Evolutionary conservation across 2,113 vertebrate species (phyloP), one percentile per base, ranked within the genome.

Genomic region (Cyprinus carpio): DNA sequence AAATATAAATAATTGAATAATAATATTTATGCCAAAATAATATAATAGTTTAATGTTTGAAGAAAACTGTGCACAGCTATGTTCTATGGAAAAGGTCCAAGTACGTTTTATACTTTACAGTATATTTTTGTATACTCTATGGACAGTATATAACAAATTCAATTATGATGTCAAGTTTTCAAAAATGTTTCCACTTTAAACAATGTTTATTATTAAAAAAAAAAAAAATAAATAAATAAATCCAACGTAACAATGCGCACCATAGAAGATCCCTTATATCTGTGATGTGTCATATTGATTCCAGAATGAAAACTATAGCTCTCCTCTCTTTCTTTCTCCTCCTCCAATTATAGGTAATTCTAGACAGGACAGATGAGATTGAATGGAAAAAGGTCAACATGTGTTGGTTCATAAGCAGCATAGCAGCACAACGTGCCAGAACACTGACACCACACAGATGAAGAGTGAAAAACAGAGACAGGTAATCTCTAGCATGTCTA

Each of bases 291-390:
- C n/a, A 29, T 76, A 25, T 49, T 31, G 74, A 29, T 54, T 76
- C 25, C 25, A 29, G 13, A 4, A 54, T 76, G 13, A 51, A 76
- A 76, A 54, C 15, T 0, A 76, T 31, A 31, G 75, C 43, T 76
- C 46, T 76, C 13, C 18, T 34, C 18, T 71, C 6, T n/a, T 60
- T 65, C 10, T 80, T 60, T 62, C 51, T 79, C 29, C 51, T 51
- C 20, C 75, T 89, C 84, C 85, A 92, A 93, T 94, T 93, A 93
- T 85, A 76, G 88, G 89, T 67, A 40, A 81, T 82, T 74, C 65
- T 79, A 81, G 82, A 88, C 82, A 82, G 83, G 71, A 64, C 64
- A 84, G 82, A 88, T 54, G 76, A 86, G 81, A 79, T 76, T 51
- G 76, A 65, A 16, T 34, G 46, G 54, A 74, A 81, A 86, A 74